These are phyloP conservation scores for Brachionus paranguensis DNA, from an alignment of 1,140 invertebrate genomes.

Conservation along the genomic window DNA sequence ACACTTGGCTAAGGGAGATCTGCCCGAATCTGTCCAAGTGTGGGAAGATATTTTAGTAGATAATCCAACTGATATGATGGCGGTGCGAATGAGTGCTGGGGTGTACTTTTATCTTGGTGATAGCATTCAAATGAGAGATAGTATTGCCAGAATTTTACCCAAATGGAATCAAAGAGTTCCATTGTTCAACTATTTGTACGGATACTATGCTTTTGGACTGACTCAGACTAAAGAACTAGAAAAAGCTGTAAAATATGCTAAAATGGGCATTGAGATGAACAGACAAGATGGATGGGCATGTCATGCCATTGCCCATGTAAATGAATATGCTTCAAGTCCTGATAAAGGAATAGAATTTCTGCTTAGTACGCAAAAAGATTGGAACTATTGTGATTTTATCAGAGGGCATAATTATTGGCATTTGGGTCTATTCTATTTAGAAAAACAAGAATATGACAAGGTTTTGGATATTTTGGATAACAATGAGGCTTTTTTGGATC, in stretches of 20 bases:
- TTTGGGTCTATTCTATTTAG: constrained; percentile 59
- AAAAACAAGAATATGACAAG: constrained; percentile 43
- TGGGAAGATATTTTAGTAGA: constrained; percentile 59
- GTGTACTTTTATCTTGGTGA: constrained; percentile 60
- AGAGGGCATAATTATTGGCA: constrained; percentile 62
- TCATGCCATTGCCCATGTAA: constrained; percentile 60
- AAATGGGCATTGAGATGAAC: constrained; percentile 54
- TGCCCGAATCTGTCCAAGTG: constrained; percentile 47
- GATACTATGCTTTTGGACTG: constrained; percentile 61
- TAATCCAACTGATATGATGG: constrained; percentile 59
- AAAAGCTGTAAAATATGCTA: constrained; percentile 56
- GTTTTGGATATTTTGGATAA: not conserved
- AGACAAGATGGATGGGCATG: constrained; percentile 60
- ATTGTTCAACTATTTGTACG: constrained; percentile 59
- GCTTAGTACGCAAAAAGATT: constrained; percentile 55
- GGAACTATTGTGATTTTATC: constrained; percentile 57
- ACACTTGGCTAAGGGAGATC: not conserved
- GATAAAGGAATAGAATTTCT: constrained; percentile 59
- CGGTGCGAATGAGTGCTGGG: constrained; percentile 60
- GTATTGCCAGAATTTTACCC: constrained; percentile 57
- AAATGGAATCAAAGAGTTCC: constrained; percentile 55
- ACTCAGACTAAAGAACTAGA: constrained; percentile 58
- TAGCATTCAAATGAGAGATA: constrained; percentile 55
- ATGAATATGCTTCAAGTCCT: constrained; percentile 58
- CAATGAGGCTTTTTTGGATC: not conserved